Evolutionary conservation across 2,888 invertebrate genomes (phyloP), one percentile per base, ranked within the genome.

Genomic region (Papilio gigon): DNA sequence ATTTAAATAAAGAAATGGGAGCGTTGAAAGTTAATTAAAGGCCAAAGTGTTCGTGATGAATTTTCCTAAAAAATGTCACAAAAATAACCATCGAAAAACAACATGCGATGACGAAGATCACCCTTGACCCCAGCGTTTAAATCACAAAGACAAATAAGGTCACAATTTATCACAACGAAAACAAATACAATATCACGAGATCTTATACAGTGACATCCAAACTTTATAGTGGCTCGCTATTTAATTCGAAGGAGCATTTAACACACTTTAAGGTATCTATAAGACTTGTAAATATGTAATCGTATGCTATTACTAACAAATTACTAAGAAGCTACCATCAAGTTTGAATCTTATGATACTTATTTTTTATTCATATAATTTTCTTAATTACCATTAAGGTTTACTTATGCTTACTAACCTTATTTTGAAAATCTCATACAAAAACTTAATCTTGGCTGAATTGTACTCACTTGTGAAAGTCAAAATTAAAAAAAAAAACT

Each of bases 71-170:
- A 14, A 40, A 37, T n/a, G n/a, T 20, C 4, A 60, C n/a, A 62
- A 61, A 53, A 11, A 27, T 35, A 25, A 37, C 47, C 37, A 61
- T 42, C 42, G 12, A 58, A 47, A 59, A 59, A 66, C 58, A 58
- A 40, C 22, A 22, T 40, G 27, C 5, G 14, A 30, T 61, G 65
- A 69, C 61, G 69, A 30, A 35, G 25, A 33, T 42, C 61, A 65
- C 69, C 61, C 53, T 17, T 65, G 68, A 69, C 70, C 53, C 50
- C 30, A 70, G 37, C 50, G 58, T 33, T 71, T 63, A 70, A 73
- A 71, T 70, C 56, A 17, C 56, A 25, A 58, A 65, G 65, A 72
- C 69, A 71, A 75, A 74, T 73, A 74, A 71, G 75, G 74, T 73
- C 67, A 71, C 37, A 73, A 72, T 73, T 75, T 74, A 75, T 74